These are phyloP conservation scores for Gymnocypris eckloni DNA, from an alignment of 2,797 vertebrate genomes.

Conservation along the genomic window DNA sequence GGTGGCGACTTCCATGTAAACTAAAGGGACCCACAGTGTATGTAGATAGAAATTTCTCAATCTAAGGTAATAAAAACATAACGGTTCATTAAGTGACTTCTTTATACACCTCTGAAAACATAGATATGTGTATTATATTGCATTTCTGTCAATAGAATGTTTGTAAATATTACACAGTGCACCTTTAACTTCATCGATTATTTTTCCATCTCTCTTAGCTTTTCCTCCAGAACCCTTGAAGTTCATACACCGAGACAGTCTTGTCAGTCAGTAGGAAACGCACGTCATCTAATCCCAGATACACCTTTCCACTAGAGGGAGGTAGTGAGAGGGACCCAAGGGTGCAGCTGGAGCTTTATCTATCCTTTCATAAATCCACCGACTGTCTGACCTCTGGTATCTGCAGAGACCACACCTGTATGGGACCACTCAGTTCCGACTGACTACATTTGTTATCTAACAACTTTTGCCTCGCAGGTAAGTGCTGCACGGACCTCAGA, in stretches of 20 bases:
- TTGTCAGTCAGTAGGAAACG: slow-evolving; percentile 31
- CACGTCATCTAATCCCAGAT: slow-evolving; percentile 12
- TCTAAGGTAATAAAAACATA: too few relatives aligned
- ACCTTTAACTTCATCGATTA: slow-evolving; percentile 33
- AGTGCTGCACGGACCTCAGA: neutral
- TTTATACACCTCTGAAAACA: too few relatives aligned
- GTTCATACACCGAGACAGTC: slow-evolving; percentile 13
- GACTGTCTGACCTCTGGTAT: slow-evolving; percentile 15
- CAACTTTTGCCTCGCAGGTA: neutral
- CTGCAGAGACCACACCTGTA: neutral
- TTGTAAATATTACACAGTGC: too few relatives aligned
- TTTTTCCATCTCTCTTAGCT: neutral
- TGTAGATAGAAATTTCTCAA: too few relatives aligned
- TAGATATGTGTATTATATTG: too few relatives aligned
- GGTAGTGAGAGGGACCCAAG: neutral
- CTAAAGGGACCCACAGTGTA: too few relatives aligned
- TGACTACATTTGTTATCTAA: slow-evolving; percentile 16
- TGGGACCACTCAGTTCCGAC: neutral
- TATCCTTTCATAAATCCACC: slow-evolving; percentile 37
- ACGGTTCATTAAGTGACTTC: too few relatives aligned
- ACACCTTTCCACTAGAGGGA: neutral
- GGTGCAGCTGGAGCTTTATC: slow-evolving; percentile 28
- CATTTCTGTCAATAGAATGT: too few relatives aligned
- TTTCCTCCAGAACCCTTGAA: neutral
- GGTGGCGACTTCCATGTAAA: too few relatives aligned